These are phyloP conservation scores for Lacanobia oleracea DNA, from an alignment of 2,888 invertebrate species.

Conservation along the genomic window DNA sequence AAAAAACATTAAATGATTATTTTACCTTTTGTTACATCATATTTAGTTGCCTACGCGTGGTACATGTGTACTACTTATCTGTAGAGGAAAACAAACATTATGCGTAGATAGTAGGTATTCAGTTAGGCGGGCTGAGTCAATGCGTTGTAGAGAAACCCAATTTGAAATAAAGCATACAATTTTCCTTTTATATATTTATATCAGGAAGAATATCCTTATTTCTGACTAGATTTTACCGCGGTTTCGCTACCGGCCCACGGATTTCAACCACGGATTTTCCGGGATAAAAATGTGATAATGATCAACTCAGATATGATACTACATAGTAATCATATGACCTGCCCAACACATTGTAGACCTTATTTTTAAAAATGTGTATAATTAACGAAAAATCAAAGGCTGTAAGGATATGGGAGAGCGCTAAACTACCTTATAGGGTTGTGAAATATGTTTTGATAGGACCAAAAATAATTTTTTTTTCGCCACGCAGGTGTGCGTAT, in stretches of 20 bases:
- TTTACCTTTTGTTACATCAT: slow-evolving; percentile 4
- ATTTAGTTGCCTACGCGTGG: not conserved
- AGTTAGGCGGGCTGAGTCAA: slow-evolving; percentile 11
- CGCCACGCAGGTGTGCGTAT: no score
- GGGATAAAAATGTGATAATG: not conserved
- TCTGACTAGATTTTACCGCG: not conserved
- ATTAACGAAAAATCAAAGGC: no score
- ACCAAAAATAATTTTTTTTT: no score
- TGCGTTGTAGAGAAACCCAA: not conserved
- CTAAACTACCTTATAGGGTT: no score
- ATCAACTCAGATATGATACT: no score
- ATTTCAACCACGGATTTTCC: not conserved
- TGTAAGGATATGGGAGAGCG: no score
- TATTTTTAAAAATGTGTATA: no score
- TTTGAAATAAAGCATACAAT: not conserved
- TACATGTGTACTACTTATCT: slow-evolving; percentile 8
- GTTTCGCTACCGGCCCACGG: not conserved
- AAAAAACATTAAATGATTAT: no score
- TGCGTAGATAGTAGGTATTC: slow-evolving; percentile 9
- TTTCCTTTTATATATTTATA: slow-evolving; percentile 2
- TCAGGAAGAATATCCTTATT: not conserved
- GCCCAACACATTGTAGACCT: no score
- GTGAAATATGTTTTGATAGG: no score
- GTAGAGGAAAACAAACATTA: slow-evolving; percentile 28
- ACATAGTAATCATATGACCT: no score